Percentiles rank a stretch among this genome's conserved stretches.
phyloP scores from a whole-genome alignment of 2,888 invertebrate species.

The Platynereis dumerilii region DNA sequence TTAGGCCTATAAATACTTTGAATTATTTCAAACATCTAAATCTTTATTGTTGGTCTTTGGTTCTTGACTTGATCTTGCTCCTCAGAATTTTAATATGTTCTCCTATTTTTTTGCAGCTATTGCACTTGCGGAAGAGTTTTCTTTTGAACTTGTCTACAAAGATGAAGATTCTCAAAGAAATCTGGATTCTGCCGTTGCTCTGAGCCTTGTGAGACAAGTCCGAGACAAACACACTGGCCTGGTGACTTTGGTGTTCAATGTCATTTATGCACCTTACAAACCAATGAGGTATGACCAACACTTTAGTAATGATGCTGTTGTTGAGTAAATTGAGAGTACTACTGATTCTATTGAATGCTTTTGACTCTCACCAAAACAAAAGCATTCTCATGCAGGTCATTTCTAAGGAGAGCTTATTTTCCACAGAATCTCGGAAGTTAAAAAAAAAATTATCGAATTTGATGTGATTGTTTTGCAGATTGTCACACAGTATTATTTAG shows the following conservation, averaged over 20 bases:
- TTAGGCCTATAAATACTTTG: background rate
- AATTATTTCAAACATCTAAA: constrained; percentile 3
- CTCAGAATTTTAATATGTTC: too few species aligned
- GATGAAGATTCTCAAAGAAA: constrained; percentile 40
- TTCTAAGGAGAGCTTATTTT: too few species aligned
- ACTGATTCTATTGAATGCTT: too few species aligned
- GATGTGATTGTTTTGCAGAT: too few species aligned
- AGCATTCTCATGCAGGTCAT: too few species aligned
- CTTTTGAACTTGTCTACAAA: constrained; percentile 40
- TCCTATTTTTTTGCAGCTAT: too few species aligned
- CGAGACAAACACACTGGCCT: constrained; percentile 54
- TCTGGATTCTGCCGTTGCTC: constrained; percentile 48
- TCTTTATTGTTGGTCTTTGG: background rate
- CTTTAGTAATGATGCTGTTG: background rate
- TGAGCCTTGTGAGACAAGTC: constrained; percentile 51
- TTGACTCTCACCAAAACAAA: too few species aligned
- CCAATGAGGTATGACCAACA: constrained; percentile 50
- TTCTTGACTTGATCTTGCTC: background rate
- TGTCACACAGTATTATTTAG: too few species aligned
- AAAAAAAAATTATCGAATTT: too few species aligned
- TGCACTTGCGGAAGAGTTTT: constrained; percentile 55
- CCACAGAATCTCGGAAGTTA: too few species aligned
- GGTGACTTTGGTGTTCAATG: constrained; percentile 58
- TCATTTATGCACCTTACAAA: constrained; percentile 57
- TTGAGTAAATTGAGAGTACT: background rate